Evolutionary conservation across 2,113 vertebrate species (phyloP), one percentile per base, ranked within the genome.

Genomic region (Cyprinodon variegatus): DNA sequence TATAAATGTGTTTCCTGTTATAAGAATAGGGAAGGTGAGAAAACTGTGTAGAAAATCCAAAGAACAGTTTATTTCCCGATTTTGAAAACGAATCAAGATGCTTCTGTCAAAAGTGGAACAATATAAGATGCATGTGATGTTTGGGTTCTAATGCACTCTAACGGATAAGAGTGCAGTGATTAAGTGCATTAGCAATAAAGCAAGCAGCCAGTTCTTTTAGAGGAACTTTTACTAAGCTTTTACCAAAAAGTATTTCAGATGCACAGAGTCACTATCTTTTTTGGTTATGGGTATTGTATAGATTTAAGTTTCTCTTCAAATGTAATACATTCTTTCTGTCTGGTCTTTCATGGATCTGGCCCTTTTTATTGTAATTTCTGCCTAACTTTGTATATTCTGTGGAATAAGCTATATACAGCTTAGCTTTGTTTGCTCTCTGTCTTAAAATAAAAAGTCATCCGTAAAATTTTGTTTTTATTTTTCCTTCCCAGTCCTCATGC

Each of bases 341-440:
- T 41, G 17, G 15, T 53, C 14, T 17, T 53, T 20, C 4, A 20
- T 53, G 50, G 3, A 17, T 53, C 17, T 17, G 20, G 6, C 17
- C 17, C 17, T 53, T 53, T 53, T 53, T 2, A 53, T 53, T 53
- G 50, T 17, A 4, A 20, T 53, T 7, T 6, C 50, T 53, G 14
- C 9, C 41, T 41, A 9, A 9, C 5, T 41, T 41, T 53, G 50
- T 17, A 1, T 17, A 20, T 76, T 61, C 15, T 4, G 22, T 0
- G 53, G 14, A 37, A 53, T 29, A 8, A 45, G 11, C 9, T 3
- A 11, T 17, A 61, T 40, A 69, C 39, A 65, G n/a, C 20, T 59
- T 39, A 74, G 64, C 9, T 84, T 80, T 67, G 68, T 82, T 75
- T 77, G 6, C 14, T 62, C 3, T 53, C 0, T 15, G 83, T 17